Evolutionary conservation across 2,113 vertebrate species (phyloP), one percentile per base, ranked within the genome.

Genomic region (Ameiurus melas): DNA sequence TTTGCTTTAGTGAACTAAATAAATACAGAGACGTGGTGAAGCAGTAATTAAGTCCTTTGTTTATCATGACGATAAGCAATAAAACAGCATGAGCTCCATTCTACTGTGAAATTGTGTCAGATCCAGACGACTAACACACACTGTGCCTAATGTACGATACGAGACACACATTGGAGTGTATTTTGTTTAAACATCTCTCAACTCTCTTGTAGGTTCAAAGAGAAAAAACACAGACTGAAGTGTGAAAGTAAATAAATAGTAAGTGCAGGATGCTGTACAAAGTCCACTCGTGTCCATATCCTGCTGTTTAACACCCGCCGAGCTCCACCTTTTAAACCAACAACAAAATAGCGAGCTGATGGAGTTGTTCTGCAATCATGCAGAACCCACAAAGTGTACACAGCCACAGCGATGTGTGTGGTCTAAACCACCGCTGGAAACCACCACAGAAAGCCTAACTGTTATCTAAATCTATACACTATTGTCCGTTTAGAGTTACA

Each of bases 271-370:
- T 86, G 70, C 86, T 14, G 70, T 70, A 81, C 79, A 86, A 87
- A 89, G 86, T 89, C 77, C 84, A 82, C 51, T 75, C 12, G 64
- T 39, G 36, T 64, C 70, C 82, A 51, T 55, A 80, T 80, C 89
- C 73, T 80, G 71, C 43, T 30, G 60, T 39, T 30, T 9, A 66
- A 60, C 83, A 27, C 57, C 39, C 25, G 14, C 70, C 30, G 36
- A 43, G 83, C 77, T 78, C 70, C 82, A 75, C 88, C 89, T 84
- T 78, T 77, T 85, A 55, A 88, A 90, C 86, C 81, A 89, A 91
- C 77, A 90, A 14, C 33, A 71, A 85, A 80, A 43, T 7, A n/a
- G 84, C 33, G 43, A 36, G 25, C 16, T 66, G 27, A 70, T 84
- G 39, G 62, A 14, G 66, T 33, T 85, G 17, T 68, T n/a, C 25